A percentile compares a stretch with the other conserved stretches of the same genome.
Evolutionary conservation across 2,888 invertebrate genomes (phyloP).

Genomic region (Magallana nippona): DNA sequence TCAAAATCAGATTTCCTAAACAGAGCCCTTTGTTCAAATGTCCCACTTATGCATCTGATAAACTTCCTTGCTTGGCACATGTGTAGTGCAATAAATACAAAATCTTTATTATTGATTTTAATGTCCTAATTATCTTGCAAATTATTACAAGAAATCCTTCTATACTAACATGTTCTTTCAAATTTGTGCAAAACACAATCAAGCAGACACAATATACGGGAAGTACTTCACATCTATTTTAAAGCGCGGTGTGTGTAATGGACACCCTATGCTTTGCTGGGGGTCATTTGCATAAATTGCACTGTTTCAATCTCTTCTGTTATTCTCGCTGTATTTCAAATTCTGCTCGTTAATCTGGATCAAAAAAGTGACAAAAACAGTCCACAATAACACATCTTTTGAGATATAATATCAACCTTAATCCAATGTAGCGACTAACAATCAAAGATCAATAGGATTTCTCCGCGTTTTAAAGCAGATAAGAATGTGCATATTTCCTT

Average conservation of each 20-base stretch:
- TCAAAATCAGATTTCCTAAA: neutral
- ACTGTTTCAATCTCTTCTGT: constrained; percentile 36
- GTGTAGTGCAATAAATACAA: neutral
- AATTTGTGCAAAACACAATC: neutral
- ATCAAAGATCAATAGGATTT: constrained; percentile 9
- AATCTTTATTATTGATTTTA: neutral
- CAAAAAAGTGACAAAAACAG: neutral
- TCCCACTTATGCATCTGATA: neutral
- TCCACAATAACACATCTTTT: neutral
- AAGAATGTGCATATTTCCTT: constrained; percentile 40
- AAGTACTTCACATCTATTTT: constrained; percentile 47
- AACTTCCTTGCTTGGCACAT: constrained; percentile 18
- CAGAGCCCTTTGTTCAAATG: constrained; percentile 11
- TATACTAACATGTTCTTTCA: neutral
- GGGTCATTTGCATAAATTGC: constrained; percentile 65
- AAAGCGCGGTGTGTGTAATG: constrained; percentile 49
- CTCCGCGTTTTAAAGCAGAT: constrained; percentile 30
- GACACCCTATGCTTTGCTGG: constrained; percentile 58
- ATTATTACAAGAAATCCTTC: neutral
- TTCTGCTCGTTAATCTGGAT: neutral
- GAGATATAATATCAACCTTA: neutral
- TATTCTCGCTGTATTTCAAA: constrained; percentile 9
- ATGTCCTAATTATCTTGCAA: neutral
- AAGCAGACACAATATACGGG: constrained; percentile 42
- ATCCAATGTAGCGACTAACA: neutral